Percentiles rank a stretch among this genome's conserved stretches.
phyloP scores from a whole-genome alignment of 2,113 vertebrate species.

The Anser cygnoides region DNA sequence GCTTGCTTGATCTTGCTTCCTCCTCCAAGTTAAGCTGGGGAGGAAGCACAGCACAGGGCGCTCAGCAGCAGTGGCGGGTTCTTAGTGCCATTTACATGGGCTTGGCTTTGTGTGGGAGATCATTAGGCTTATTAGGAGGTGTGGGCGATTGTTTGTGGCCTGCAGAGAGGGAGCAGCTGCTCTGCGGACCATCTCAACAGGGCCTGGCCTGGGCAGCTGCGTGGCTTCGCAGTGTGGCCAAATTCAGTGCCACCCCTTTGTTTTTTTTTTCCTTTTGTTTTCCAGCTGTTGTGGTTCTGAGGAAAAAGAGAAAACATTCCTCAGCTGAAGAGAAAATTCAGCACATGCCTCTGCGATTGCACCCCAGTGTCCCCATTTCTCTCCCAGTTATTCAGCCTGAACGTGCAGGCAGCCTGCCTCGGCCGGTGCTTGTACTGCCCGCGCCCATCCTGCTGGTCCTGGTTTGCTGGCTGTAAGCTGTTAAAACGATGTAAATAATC shows the following conservation, averaged over 20 bases:
- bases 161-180: background rate
- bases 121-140: background rate
- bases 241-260: background rate
- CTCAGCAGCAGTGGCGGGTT: background rate
- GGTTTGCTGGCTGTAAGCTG: background rate
- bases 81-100: background rate
- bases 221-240: background rate
- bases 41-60: background rate
- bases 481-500: background rate
- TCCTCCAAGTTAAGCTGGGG: background rate
- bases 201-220: accelerated
- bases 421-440: background rate
- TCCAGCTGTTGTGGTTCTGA: background rate
- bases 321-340: background rate
- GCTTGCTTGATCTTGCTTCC: background rate
- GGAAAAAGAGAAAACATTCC: background rate
- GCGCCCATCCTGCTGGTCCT: background rate
- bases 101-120: background rate
- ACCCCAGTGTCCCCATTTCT: background rate
- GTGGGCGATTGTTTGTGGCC: background rate
- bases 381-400: background rate
- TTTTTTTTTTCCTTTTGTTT: background rate
- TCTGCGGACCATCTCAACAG: background rate
- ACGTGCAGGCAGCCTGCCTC: too few relatives aligned
- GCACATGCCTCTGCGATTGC: background rate